Percentiles rank a stretch among this genome's conserved stretches.
Evolutionary conservation across 2,113 vertebrate genomes (phyloP).

Genomic region (Ariopsis seemanni): DNA sequence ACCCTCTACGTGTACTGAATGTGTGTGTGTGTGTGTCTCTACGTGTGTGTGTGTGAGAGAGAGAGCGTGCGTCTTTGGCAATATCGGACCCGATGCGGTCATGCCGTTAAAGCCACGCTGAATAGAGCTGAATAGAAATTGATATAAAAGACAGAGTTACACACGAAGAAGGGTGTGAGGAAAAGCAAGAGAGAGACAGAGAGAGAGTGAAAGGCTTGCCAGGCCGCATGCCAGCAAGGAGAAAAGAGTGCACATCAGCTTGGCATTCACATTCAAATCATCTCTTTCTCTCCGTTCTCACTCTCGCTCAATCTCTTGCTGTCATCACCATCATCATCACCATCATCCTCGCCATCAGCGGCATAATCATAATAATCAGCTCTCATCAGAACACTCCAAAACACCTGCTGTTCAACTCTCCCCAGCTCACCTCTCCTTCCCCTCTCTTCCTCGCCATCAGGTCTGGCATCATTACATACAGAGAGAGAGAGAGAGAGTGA

Average conservation of each 20-base stretch:
- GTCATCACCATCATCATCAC: conserved; percentile 55
- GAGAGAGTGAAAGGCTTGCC: conserved; percentile 2
- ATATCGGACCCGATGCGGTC: neutral
- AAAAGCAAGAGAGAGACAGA: neutral
- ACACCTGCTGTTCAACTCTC: conserved; percentile 54
- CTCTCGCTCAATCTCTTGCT: conserved; percentile 46
- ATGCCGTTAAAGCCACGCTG: neutral
- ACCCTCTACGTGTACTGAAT: conserved; percentile 31
- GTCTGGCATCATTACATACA: conserved; percentile 29
- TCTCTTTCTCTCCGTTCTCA: conserved; percentile 50
- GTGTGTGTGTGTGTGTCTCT: conserved; percentile 20
- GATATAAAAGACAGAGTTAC: neutral
- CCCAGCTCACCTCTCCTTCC: conserved; percentile 32
- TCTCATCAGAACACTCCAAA: conserved; percentile 45
- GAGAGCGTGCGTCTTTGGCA: neutral
- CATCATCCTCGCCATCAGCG: conserved; percentile 53
- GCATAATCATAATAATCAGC: conserved; percentile 60
- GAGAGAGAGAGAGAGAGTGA: neutral
- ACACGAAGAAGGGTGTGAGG: neutral
- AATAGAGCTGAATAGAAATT: neutral
- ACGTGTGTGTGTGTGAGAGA: conserved; percentile 17
- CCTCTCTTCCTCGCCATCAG: conserved; percentile 8
- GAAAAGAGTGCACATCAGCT: conserved; percentile 40
- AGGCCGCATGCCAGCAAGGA: conserved; percentile 26
- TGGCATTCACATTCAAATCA: conserved; percentile 55